Percentiles rank a stretch among this genome's conserved stretches.
Conservation (phyloP, 2,113 vertebrate genomes). For the Zingel zingel region DNA sequence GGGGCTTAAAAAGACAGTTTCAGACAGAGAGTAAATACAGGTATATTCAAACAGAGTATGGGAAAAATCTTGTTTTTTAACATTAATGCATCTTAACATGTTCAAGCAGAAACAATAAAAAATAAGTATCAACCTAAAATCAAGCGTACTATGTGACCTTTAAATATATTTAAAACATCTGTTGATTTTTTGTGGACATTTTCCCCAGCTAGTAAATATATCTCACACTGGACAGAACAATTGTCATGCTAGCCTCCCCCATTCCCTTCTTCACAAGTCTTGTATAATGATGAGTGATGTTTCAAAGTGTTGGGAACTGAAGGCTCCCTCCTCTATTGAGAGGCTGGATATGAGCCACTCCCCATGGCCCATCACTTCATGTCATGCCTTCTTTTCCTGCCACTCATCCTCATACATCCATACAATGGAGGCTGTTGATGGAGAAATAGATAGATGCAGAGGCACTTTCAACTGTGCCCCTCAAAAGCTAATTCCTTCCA, state of each 20-base stretch:
- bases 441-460: slow-evolving; percentile 36
- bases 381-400: slow-evolving; percentile 38
- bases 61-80: no score
- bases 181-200: background rate
- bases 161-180: background rate
- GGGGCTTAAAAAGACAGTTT: no score
- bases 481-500: slow-evolving; percentile 57
- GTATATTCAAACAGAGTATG: no score
- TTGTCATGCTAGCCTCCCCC: background rate
- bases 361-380: slow-evolving; percentile 22
- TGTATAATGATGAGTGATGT: slow-evolving; percentile 40
- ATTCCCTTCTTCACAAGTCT: background rate
- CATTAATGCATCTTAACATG: no score
- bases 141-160: no score
- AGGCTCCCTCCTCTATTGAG: slow-evolving; percentile 16
- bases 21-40: no score
- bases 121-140: no score
- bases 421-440: slow-evolving; percentile 47
- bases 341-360: slow-evolving; percentile 36
- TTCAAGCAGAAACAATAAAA: no score
- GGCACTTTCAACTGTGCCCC: slow-evolving; percentile 53
- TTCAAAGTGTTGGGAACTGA: slow-evolving; percentile 45
- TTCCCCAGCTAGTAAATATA: background rate
- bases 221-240: slow-evolving; percentile 9
- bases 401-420: slow-evolving; percentile 26